Percentiles rank a stretch among this genome's conserved stretches.
Evolutionary conservation across 2,888 invertebrate species (phyloP).

Genomic region (Aricia artaxerxes): DNA sequence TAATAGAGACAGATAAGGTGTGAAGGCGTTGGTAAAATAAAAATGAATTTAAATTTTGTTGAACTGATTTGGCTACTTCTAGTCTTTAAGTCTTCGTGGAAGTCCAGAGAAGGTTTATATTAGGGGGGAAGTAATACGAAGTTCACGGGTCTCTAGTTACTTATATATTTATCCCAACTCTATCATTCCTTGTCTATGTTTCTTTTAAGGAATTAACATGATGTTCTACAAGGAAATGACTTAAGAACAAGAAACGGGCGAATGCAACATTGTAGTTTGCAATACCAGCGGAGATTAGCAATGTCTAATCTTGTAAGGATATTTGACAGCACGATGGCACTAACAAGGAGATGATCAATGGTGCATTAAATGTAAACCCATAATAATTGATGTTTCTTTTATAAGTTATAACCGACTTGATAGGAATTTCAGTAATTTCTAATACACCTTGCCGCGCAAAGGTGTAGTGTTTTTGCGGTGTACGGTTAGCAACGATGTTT

Average conservation of each 20-base stretch:
- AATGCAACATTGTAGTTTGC: background rate
- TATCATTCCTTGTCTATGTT: no score
- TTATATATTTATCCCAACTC: no score
- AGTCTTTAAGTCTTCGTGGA: no score
- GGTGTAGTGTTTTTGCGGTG: background rate
- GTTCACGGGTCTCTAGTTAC: no score
- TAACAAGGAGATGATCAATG: slow-evolving; percentile 6
- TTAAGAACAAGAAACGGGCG: background rate
- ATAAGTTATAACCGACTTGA: slow-evolving; percentile 7
- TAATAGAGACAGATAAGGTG: no score
- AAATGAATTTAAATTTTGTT: no score
- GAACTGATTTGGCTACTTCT: no score
- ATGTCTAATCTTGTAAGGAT: slow-evolving; percentile 15
- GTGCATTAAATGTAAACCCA: background rate
- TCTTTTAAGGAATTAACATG: background rate
- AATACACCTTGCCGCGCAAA: slow-evolving; percentile 16
- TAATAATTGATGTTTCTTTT: slow-evolving; percentile 3
- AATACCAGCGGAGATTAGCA: background rate
- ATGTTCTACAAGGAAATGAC: background rate
- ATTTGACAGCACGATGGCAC: slow-evolving; percentile 6
- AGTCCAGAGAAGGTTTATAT: no score
- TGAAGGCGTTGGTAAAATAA: no score
- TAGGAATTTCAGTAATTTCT: slow-evolving; percentile 14
- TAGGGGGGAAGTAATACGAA: no score
- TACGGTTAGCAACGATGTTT: background rate